Evolutionary conservation across 2,888 invertebrate genomes (phyloP), one percentile per base, ranked within the genome.

Genomic region (Agrotis segetum): DNA sequence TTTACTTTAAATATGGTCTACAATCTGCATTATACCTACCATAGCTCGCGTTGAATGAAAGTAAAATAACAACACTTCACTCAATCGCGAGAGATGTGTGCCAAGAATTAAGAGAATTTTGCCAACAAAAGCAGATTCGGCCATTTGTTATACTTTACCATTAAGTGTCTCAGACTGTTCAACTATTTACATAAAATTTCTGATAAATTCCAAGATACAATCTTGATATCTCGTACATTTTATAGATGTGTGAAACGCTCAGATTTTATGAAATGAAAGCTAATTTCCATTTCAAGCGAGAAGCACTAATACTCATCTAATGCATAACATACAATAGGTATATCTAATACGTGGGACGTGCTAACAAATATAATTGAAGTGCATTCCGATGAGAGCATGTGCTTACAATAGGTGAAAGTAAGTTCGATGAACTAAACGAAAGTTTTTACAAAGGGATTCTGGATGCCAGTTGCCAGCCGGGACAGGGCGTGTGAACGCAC

Each of bases 351-450:
- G 88, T 90, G 90, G 90, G 91, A 90, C 88, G 89, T 91, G 91
- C 89, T 90, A 91, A 92, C 91, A 90, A 93, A 92, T 92, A 90
- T 92, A 94, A 92, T 93, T 91, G 91, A 91, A 91, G 91, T 92
- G 93, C 95, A 95, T 96, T 95, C 95, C 95, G 86, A 89, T 87
- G 94, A 93, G 92, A 93, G 88, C 88, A 90, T 89, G 89, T 92
- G 87, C 90, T 88, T 84, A 95, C 93, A 95, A 93, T 93, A 91
- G 94, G 95, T 93, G 96, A 96, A 96, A 96, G 96, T 95, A 89
- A 93, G 96, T 96, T 96, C 96, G 94, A 95, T 94, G 96, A 96
- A 95, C 96, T 84, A 95, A 94, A 94, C 89, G 94, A 95, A 95
- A 95, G 95, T 93, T 91, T 91, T 91, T 88, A 90, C 88, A 89